Evolutionary conservation across 2,888 invertebrate species (phyloP).

Genomic region (Clostera curtula): DNA sequence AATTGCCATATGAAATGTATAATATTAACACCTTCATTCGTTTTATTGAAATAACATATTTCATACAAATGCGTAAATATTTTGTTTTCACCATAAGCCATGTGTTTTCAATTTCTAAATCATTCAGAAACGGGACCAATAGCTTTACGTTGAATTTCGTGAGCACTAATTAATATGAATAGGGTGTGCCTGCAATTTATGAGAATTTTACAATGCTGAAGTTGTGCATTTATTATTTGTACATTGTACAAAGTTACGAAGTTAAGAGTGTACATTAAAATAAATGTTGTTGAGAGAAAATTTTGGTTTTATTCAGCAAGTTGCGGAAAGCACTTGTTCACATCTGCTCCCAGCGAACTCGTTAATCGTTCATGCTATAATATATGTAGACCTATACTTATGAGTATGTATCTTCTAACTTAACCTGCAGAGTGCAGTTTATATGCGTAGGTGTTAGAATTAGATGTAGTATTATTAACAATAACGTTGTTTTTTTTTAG

Average conservation of each 20-base stretch:
- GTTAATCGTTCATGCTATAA: neutral
- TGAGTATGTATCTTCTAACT: too few relatives aligned
- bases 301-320: constrained; percentile 21
- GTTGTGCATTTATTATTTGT: constrained; percentile 75
- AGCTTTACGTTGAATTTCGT: constrained; percentile 34
- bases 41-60: too few relatives aligned
- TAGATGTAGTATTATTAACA: too few relatives aligned
- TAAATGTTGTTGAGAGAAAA: constrained; percentile 63
- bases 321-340: neutral
- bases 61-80: too few relatives aligned
- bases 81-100: constrained; percentile 12
- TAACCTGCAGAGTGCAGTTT: too few relatives aligned
- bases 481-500: too few relatives aligned
- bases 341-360: neutral
- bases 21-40: too few relatives aligned
- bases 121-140: constrained; percentile 60
- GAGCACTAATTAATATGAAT: constrained; percentile 37
- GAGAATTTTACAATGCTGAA: constrained; percentile 67
- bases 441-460: too few relatives aligned
- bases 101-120: constrained; percentile 41
- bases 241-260: constrained; percentile 62
- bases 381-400: too few relatives aligned
- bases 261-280: constrained; percentile 67
- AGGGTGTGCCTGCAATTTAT: constrained; percentile 46
- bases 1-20: too few relatives aligned